phyloP scores from a whole-genome alignment of 2,113 vertebrate genomes.

The Ploceus nigricollis region DNA sequence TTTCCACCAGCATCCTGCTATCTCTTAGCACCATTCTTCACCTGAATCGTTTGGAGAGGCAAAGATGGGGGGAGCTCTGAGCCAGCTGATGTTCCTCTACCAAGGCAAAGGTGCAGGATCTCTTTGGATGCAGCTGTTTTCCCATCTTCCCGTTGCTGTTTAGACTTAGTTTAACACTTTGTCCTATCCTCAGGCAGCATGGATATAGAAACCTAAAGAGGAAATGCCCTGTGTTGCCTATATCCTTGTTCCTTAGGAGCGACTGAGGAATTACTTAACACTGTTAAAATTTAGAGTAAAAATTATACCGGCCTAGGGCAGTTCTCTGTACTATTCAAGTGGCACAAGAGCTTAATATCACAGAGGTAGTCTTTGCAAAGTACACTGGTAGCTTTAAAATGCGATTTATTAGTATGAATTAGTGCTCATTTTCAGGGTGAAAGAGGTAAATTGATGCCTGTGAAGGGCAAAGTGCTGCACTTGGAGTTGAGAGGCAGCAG shows the following conservation, averaged over 20 bases:
- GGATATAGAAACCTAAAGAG: neutral
- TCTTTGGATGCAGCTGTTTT: neutral
- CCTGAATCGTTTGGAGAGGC: neutral
- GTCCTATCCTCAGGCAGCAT: neutral
- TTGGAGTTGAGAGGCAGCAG: neutral
- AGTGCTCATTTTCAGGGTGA: neutral
- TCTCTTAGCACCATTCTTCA: neutral
- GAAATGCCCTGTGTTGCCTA: neutral
- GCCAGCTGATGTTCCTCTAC: neutral
- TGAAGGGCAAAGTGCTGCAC: neutral
- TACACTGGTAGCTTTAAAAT: neutral
- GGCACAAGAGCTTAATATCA: neutral
- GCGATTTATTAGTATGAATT: neutral
- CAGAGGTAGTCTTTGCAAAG: neutral
- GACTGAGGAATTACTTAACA: neutral
- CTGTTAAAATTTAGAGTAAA: conserved; percentile 7
- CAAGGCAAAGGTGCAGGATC: neutral
- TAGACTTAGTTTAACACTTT: neutral
- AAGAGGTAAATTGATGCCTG: neutral
- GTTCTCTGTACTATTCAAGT: neutral
- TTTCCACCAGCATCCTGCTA: neutral
- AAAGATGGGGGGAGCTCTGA: neutral
- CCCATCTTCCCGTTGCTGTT: neutral
- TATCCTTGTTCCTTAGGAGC: neutral
- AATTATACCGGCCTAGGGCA: neutral